Base-by-base conservation (phyloP, 2,888 invertebrate genomes). In the Napeogenes sylphis region DNA sequence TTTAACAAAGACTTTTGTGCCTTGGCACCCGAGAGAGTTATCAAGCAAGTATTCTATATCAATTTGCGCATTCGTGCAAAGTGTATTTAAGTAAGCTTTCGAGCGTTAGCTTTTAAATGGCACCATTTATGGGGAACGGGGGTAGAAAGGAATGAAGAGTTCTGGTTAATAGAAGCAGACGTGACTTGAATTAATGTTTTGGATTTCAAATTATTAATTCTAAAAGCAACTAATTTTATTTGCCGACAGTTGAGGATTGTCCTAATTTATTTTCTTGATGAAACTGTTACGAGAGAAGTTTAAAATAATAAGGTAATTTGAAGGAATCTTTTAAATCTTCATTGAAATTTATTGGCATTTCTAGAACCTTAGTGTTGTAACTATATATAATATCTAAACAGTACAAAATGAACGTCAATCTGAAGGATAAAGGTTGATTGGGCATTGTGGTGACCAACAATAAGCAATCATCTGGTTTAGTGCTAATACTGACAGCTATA, bases 1-100 rank as follows among this genome's bases (percentile, higher is more conserved):
- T 65, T 60, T 59, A 56, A 60, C 55, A 47, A 60, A 62, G 62
- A 61, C 61, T 35, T 66, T 64, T 70, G 21, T 21, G 71, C 72
- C 73, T 73, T 73, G 69, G 67, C 68, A 75, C 68, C 70, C 68
- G 68, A 74, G 74, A 74, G 73, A 73, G 79, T 82, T 81, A 83
- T 81, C 80, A 81, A 81, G 81, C 81, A 83, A 84, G 83, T 82
- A 85, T 85, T 86, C 85, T 86, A 87, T 87, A 85, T 87, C 88
- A 87, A 87, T 87, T 87, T 87, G 83, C 81, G 82, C 83, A 83
- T 79, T 79, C 87, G 86, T 87, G 87, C 85, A 75, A 82, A 83
- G 87, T 85, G 85, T 88, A 87, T 82, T 85, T 83, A 86, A 87
- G 84, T 77, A 83, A 75, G 74, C 76, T 79, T 76, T 77, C 77